phyloP scores from a whole-genome alignment of 2,113 vertebrate genomes.

The Lontra canadensis region DNA sequence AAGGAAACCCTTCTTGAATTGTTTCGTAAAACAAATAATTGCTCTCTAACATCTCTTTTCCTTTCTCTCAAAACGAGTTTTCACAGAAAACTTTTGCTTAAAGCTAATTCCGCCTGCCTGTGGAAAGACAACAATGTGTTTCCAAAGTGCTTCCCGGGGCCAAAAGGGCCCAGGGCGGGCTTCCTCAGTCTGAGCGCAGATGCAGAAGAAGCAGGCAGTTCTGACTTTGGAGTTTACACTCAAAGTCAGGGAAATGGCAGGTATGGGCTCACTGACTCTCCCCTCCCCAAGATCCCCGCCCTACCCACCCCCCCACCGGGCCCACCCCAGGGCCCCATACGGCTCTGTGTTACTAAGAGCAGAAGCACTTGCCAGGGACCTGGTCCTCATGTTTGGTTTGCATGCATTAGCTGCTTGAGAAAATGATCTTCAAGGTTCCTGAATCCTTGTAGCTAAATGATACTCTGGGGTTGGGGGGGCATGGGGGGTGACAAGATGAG shows the following conservation, averaged over 20 bases:
- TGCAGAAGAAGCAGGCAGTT: not conserved
- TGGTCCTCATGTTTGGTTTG: not conserved
- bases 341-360: not conserved
- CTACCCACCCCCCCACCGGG: not conserved
- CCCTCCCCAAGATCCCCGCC: not conserved
- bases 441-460: not conserved
- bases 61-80: not conserved
- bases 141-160: not conserved
- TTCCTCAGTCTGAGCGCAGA: slow-evolving; percentile 7
- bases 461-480: not conserved
- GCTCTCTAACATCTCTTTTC: not conserved
- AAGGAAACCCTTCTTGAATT: not conserved
- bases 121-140: not conserved
- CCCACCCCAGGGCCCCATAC: not conserved
- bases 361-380: slow-evolving; percentile 22
- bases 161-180: not conserved
- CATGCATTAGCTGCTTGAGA: not conserved
- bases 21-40: slow-evolving; percentile 26
- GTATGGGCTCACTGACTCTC: not conserved
- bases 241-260: slow-evolving; percentile 31
- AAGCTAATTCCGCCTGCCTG: not conserved
- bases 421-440: not conserved
- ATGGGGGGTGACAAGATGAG: not conserved
- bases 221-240: not conserved
- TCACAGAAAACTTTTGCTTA: slow-evolving; percentile 17